Evolutionary conservation across 2,113 vertebrate species (phyloP).

Genomic region (human (Homo sapiens)): DNA sequence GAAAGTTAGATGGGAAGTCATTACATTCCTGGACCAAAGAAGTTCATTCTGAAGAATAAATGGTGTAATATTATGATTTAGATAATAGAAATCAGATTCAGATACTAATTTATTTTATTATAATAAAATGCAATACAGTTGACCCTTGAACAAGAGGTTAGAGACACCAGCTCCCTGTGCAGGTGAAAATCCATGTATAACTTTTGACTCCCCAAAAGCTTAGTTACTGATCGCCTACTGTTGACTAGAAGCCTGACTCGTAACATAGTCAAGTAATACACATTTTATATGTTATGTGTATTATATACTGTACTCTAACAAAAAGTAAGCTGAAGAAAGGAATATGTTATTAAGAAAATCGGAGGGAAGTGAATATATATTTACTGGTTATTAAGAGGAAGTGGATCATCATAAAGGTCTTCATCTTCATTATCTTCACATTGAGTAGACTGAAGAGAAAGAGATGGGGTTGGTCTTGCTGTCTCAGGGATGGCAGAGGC

Average conservation of each 20-base stretch:
- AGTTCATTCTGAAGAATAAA: background rate
- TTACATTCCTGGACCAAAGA: background rate
- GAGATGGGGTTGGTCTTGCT: background rate
- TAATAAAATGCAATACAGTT: background rate
- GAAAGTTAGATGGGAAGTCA: background rate
- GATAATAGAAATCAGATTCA: background rate
- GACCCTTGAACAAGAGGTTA: background rate
- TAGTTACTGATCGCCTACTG: background rate
- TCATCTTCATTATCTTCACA: background rate
- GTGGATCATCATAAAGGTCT: background rate
- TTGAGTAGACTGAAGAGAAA: background rate
- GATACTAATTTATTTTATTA: background rate
- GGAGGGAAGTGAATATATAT: background rate
- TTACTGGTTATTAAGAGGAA: background rate
- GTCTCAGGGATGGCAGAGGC: background rate
- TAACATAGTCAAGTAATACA: background rate
- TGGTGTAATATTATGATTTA: background rate
- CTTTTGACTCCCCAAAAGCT: background rate
- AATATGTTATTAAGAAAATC: background rate
- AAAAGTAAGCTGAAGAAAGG: background rate
- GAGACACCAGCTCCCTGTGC: background rate
- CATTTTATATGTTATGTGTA: background rate
- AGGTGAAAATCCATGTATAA: background rate
- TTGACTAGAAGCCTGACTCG: background rate
- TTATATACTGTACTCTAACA: background rate